Evolutionary conservation across 2,888 invertebrate species (phyloP).

Genomic region (Allolobophora icterica): DNA sequence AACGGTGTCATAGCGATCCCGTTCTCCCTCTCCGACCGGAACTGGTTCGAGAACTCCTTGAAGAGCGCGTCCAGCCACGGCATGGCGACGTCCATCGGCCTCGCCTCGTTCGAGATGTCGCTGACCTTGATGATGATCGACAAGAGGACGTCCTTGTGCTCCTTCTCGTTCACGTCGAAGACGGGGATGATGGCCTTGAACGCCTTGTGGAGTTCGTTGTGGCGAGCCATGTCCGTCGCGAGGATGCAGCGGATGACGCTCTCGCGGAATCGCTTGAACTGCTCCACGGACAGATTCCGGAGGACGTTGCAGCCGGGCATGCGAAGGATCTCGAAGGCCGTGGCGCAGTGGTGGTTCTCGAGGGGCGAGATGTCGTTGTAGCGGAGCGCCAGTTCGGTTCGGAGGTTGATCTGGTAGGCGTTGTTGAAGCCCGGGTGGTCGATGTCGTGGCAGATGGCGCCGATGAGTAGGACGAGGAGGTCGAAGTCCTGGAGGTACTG

Average conservation of each 20-base stretch:
- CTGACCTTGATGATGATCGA: slow-evolving; percentile 69
- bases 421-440: slow-evolving; percentile 66
- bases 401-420: slow-evolving; percentile 60
- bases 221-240: slow-evolving; percentile 65
- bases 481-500: slow-evolving; percentile 78
- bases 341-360: slow-evolving; percentile 65
- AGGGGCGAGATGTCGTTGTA: slow-evolving; percentile 65
- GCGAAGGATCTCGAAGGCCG: slow-evolving; percentile 61
- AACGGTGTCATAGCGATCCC: slow-evolving; percentile 84
- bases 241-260: slow-evolving; percentile 73
- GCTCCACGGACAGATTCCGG: slow-evolving; percentile 70
- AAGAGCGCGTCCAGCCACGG: slow-evolving; percentile 81
- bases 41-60: slow-evolving; percentile 68
- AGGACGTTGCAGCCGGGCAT: slow-evolving; percentile 57
- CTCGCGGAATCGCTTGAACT: slow-evolving; percentile 69
- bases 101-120: slow-evolving; percentile 83
- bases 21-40: slow-evolving; percentile 75
- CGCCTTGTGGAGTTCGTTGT: slow-evolving; percentile 61
- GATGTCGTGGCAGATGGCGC: slow-evolving; percentile 65
- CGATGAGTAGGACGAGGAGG: slow-evolving; percentile 71
- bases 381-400: slow-evolving; percentile 61
- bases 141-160: slow-evolving; percentile 48
- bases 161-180: slow-evolving; percentile 61
- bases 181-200: slow-evolving; percentile 57
- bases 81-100: slow-evolving; percentile 82